A percentile compares a stretch with the other conserved stretches of the same genome.
Conservation (phyloP, 92 coral and sea anemone species). For the Actinernus sp. region DNA sequence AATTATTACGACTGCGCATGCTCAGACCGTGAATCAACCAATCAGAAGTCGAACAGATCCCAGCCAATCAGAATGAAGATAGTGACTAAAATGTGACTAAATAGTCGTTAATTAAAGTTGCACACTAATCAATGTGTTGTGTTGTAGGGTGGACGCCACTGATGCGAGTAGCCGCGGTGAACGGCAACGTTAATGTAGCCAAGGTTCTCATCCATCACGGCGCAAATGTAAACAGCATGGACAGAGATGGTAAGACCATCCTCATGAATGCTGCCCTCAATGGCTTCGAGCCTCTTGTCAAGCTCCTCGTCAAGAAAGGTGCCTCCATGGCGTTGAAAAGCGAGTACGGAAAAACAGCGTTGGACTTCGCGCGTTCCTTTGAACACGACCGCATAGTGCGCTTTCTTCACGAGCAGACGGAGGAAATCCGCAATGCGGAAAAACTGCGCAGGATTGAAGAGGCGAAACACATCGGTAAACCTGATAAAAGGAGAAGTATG, state of each 20-base stretch:
- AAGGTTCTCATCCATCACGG: slow-evolving; percentile 93
- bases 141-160: slow-evolving; percentile 94
- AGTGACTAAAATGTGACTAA: no score
- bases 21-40: no score
- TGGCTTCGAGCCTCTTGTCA: slow-evolving; percentile 90
- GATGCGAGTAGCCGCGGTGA: slow-evolving; percentile 86
- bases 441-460: slow-evolving; percentile 74
- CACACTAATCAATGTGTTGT: neutral
- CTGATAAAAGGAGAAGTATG: no score
- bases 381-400: slow-evolving; percentile 85
- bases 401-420: slow-evolving; percentile 83
- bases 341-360: slow-evolving; percentile 91
- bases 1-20: no score
- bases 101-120: neutral
- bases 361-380: slow-evolving; percentile 94
- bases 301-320: slow-evolving; percentile 87
- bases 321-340: slow-evolving; percentile 72
- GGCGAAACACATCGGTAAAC: no score
- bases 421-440: slow-evolving; percentile 59
- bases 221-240: slow-evolving; percentile 89
- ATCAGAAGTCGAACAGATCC: no score
- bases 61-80: no score
- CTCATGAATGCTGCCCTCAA: slow-evolving; percentile 96
- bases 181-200: slow-evolving; percentile 84
- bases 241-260: slow-evolving; percentile 87